Evolutionary conservation across 2,113 vertebrate genomes (phyloP).

Genomic region (Chaetodon trifascialis): DNA sequence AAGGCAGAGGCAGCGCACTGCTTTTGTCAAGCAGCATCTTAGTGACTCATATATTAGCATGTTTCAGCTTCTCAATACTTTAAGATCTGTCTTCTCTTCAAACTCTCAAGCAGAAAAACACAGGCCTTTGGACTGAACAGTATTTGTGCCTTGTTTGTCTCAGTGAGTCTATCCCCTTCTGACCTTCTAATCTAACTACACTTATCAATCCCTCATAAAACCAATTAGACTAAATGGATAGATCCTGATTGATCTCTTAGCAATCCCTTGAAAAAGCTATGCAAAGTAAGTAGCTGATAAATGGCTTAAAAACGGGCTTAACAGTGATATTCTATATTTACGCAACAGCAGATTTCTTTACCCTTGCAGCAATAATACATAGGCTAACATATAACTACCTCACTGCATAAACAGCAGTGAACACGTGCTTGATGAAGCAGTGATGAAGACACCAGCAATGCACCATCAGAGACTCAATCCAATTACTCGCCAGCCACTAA

Average conservation of each 20-base stretch:
- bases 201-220: slow-evolving; percentile 60
- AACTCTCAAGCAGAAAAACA: background rate
- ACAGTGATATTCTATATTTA: slow-evolving; percentile 37
- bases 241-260: slow-evolving; percentile 54
- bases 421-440: slow-evolving; percentile 26
- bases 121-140: background rate
- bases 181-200: slow-evolving; percentile 48
- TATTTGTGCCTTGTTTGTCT: slow-evolving; percentile 13
- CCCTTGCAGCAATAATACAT: background rate
- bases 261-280: slow-evolving; percentile 46
- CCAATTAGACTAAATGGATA: slow-evolving; percentile 54
- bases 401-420: background rate
- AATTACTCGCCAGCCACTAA: slow-evolving; percentile 37
- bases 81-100: background rate
- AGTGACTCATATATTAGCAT: slow-evolving; percentile 37
- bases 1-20: slow-evolving; percentile 74
- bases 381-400: background rate
- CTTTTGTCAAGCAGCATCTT: slow-evolving; percentile 77
- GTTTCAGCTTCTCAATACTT: slow-evolving; percentile 3
- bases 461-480: slow-evolving; percentile 21
- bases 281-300: slow-evolving; percentile 37
- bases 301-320: slow-evolving; percentile 22
- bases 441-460: slow-evolving; percentile 6
- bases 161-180: slow-evolving; percentile 5
- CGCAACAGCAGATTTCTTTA: background rate